A percentile compares a stretch with the other conserved stretches of the same genome.
Conservation (phyloP, 2,797 vertebrate genomes). For the Atherinosoma microstoma region DNA sequence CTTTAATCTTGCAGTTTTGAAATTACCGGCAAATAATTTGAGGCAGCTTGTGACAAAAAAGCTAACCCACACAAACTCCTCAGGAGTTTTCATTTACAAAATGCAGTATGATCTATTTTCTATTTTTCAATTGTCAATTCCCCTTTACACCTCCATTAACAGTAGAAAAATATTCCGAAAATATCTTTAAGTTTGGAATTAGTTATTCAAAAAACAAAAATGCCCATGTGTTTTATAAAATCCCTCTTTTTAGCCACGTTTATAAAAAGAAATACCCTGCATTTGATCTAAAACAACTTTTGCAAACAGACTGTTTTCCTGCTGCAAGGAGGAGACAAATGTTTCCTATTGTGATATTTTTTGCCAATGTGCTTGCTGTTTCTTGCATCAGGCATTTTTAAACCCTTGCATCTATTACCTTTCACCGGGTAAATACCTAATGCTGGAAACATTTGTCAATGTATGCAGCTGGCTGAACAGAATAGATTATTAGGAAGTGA, state of each 20-base stretch:
- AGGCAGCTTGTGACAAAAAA: conserved; percentile 48
- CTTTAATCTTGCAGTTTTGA: conserved; percentile 21
- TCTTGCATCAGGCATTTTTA: conserved; percentile 82
- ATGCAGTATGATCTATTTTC: background rate
- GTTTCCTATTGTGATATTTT: conserved; percentile 66
- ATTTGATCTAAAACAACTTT: conserved; percentile 15
- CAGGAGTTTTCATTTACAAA: background rate
- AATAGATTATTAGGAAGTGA: conserved; percentile 88
- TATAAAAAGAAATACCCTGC: background rate
- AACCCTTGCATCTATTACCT: conserved; percentile 86
- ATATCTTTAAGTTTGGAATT: conserved; percentile 9
- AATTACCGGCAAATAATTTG: conserved; percentile 69
- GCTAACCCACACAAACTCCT: conserved; percentile 42
- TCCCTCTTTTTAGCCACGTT: conserved; percentile 1
- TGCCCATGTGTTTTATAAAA: background rate
- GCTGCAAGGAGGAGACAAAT: conserved; percentile 53
- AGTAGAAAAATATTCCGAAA: background rate
- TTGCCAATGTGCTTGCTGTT: conserved; percentile 70
- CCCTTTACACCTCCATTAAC: background rate
- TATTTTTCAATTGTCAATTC: background rate
- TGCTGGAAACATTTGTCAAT: conserved; percentile 88
- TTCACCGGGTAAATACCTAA: conserved; percentile 86
- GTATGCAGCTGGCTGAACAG: conserved; percentile 87
- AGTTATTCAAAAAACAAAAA: background rate
- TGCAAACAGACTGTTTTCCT: conserved; percentile 48